Base-by-base conservation (phyloP, 2,888 invertebrate species). In the Phyllotreta striolata region DNA sequence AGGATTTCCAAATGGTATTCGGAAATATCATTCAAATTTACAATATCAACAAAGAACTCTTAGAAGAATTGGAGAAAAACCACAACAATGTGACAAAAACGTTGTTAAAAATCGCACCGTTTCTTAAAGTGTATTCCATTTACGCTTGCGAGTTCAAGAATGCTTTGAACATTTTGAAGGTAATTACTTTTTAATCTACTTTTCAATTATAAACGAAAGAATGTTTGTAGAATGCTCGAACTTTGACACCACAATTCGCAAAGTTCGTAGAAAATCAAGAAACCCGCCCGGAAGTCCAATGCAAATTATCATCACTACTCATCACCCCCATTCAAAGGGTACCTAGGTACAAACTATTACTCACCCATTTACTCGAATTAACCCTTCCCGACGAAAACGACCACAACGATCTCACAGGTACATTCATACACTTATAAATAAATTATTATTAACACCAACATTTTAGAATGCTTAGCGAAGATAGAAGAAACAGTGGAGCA, bases 251-350 rank as follows among this genome's bases (percentile, higher is more conserved):
- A 9, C 80, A 80, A 47, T 85, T 89, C 72, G 81, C 84, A 8
- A 83, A 84, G 68, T 89, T 89, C 75, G 78, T 90, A 40, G 83
- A 83, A 63, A 80, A 81, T 35, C 89, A 90, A 74, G 91, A 92
- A 79, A 84, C 85, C 2, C 82, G 88, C 7, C 89, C 90, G 6
- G 91, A 91, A 78, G 88, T 92, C 51, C 86, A 86, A 70, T 85
- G 84, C 43, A 91, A 90, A 77, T 79, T 92, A 3, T 87, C 89
- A 63, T 87, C 92, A 0, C 81, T 92, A 43, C 83, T 92, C 69
- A 92, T 92, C 69, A 87, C 88, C 1, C 92, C 92, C 9, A 90
- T 93, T 71, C 92, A 93, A 78, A 83, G 92, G 72, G 85, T 93
- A 55, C 92, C 92, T 0, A 85, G 92, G 54, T 92, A 92, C 77